Evolutionary conservation across 2,113 vertebrate genomes (phyloP), one percentile per base, ranked within the genome.

Genomic region (Hyperoodon ampullatus): DNA sequence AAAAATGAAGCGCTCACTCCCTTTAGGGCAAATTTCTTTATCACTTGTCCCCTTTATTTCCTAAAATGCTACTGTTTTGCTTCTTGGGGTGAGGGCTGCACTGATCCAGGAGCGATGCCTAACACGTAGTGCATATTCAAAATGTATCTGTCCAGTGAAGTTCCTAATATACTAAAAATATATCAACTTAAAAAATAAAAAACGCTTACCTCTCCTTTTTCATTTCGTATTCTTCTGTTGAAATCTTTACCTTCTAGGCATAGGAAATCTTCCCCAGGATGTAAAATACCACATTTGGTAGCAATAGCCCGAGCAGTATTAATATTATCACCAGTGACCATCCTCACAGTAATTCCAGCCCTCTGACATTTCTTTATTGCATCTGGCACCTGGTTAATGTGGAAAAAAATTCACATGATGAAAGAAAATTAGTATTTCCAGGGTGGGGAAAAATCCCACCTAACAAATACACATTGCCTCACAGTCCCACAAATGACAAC

Each of bases 311-410:
- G 99, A 68, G 99, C 99, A 7, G 99, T 99, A 98, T 99, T 99
- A 92, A 99, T 99, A 98, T 99, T 99, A 98, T 99, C 99, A 14
- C 99, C 99, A 35, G 99, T 99, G 97, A 99, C 99, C 99, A 99
- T 99, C 14, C 99, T 99, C 65, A 99, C 99, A 7, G 99, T 99
- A 98, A 99, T 99, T 94, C 99, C 99, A 84, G 99, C 99, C 85
- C 99, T 99, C 80, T 99, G 99, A 98, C 99, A 99, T 97, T 99
- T 99, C 94, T 93, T 99, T 98, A 99, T 99, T 96, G 99, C 99
- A 94, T 99, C 99, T 65, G 99, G 99, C 92, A 99, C 99, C 99
- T 99, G 93, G 77, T 95, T 77, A 92, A 95, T 5, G 87, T 8
- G 26, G 42, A 28, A 81, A 70, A 53, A 89, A 84, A 82, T 55